Evolutionary conservation across 2,888 invertebrate species (phyloP).

Genomic region (Leptinotarsa peninsularis): DNA sequence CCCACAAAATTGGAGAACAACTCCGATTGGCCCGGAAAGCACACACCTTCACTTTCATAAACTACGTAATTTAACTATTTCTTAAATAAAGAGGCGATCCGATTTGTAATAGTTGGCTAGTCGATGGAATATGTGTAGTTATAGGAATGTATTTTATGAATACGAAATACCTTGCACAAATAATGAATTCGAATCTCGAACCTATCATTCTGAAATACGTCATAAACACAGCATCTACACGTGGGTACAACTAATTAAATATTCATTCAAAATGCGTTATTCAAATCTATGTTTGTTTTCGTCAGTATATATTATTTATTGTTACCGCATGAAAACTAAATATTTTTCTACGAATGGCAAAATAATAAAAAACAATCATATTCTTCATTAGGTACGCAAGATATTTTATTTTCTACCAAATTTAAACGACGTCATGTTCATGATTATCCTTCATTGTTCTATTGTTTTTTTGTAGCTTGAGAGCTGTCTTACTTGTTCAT

Average conservation of each 20-base stretch:
- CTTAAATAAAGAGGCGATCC: neutral
- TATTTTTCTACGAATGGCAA: neutral
- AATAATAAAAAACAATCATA: neutral
- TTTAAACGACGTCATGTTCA: too few species aligned
- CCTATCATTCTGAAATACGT: neutral
- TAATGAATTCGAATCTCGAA: too few species aligned
- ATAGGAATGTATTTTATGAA: neutral
- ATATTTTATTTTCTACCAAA: too few species aligned
- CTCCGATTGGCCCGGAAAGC: constrained; percentile 6
- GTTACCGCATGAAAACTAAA: neutral
- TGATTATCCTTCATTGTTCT: too few species aligned
- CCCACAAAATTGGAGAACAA: neutral
- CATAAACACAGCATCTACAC: neutral
- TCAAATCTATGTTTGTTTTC: neutral
- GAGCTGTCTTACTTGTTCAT: too few species aligned
- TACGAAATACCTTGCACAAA: neutral
- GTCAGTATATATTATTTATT: neutral
- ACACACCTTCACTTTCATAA: constrained; percentile 16
- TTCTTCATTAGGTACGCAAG: too few species aligned
- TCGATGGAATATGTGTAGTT: neutral
- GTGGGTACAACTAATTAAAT: neutral
- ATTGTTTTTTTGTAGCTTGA: too few species aligned
- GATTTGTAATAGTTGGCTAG: too few species aligned
- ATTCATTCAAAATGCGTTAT: constrained; percentile 7
- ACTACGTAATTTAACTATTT: neutral